A percentile compares a stretch with the other conserved stretches of the same genome.
Evolutionary conservation across 1,140 invertebrate species (phyloP).

Genomic region (Notospermus geniculatus): DNA sequence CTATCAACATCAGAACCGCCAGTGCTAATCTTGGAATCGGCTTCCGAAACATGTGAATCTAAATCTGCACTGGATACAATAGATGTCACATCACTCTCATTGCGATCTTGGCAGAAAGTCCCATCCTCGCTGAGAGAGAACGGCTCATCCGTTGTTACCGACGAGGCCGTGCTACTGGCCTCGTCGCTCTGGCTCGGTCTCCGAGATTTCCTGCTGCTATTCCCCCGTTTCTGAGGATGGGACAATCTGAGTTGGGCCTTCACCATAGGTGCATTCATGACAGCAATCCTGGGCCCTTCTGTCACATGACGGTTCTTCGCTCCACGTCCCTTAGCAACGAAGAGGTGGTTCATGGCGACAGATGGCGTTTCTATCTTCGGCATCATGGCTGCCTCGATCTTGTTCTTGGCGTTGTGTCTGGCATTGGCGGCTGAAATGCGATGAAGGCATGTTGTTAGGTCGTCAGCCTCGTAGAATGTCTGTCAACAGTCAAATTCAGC

Average conservation of each 20-base stretch:
- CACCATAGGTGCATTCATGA: conserved; percentile 8
- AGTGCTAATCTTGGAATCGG: neutral
- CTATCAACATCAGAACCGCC: neutral
- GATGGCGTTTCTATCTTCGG: conserved; percentile 37
- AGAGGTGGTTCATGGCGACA: conserved; percentile 48
- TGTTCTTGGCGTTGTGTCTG: conserved; percentile 20
- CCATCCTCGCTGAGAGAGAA: neutral
- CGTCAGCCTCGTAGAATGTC: no score
- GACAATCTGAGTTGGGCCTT: conserved; percentile 13
- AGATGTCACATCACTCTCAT: neutral
- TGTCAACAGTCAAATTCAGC: no score
- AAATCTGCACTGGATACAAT: neutral
- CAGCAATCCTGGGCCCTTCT: conserved; percentile 26
- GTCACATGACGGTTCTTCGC: conserved; percentile 27
- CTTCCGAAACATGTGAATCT: neutral
- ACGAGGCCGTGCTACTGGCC: neutral
- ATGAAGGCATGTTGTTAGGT: no score
- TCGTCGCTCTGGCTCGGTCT: neutral
- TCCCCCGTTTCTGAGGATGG: neutral
- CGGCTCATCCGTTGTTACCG: neutral
- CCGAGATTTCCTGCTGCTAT: neutral
- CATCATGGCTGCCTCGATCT: conserved; percentile 28
- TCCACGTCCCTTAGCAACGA: conserved; percentile 32
- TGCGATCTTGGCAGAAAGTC: neutral
- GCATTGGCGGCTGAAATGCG: conserved; percentile 37